Evolutionary conservation across 1,140 invertebrate genomes (phyloP), one percentile per base, ranked within the genome.

Genomic region (Nasonia vitripennis): DNA sequence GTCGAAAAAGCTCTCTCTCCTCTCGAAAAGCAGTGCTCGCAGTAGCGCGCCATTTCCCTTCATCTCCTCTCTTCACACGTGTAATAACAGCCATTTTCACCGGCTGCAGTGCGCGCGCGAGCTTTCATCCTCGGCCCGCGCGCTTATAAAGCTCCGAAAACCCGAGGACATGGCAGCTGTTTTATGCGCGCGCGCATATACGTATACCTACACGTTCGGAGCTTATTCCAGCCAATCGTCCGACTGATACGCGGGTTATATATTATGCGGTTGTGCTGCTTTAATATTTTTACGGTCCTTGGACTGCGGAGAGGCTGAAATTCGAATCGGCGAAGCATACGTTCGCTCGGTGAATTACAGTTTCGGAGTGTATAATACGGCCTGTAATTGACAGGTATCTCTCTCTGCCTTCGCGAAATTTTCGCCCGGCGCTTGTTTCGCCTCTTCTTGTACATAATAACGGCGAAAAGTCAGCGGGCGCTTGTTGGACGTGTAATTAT

Each of bases 221-320:
- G 80, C 80, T 45, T 34, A 81, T 81, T 4, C 48, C 41, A 45
- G 41, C 41, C 41, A 45, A 45, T 45, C 41, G 41, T 7, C 41
- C 7, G 41, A 10, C 41, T 45, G 41, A 45, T 45, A 37, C 3
- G 34, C 5, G 34, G 34, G 34, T 37, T 27, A 27, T 27, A 27
- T 37, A 37, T 45, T 45, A 45, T 45, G 41, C 41, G 14, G 27
- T 1, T 27, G 27, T 4, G 3, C 48, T 37, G 62, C 34, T 78
- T 78, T 78, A 27, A 78, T 78, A 78, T 78, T 34, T 62, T 45
- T 62, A 17, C 34, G 34, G 11, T 62, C 12, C 12, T 62, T 34
- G 9, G 20, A 37, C 23, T 62, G 31, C 17, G 2, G n/a, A 12
- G 34, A 48, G 34, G 12, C 23, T 23, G n/a, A 78, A 20, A 78